phyloP scores from a whole-genome alignment of 2,113 vertebrate species.

The Hepsetus odoe region DNA sequence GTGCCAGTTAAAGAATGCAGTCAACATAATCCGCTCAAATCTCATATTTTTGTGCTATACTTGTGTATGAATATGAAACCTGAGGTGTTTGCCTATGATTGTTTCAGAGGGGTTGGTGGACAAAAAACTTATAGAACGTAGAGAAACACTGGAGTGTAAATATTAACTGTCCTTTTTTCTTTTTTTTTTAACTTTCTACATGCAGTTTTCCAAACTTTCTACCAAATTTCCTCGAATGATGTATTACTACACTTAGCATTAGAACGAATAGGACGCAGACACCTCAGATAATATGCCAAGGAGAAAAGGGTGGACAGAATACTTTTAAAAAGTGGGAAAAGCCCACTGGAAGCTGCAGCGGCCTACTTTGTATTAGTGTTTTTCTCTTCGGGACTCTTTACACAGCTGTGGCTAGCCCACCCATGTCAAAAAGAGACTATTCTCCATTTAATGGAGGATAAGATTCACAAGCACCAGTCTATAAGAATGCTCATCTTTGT shows the following conservation, averaged over 20 bases:
- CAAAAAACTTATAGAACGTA: conserved; percentile 18
- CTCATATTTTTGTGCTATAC: conserved; percentile 43
- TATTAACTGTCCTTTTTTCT: too few species aligned
- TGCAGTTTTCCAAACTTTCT: not conserved
- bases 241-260: not conserved
- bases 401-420: conserved; percentile 47
- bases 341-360: conserved; percentile 38
- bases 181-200: conserved; percentile 25
- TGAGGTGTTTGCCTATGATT: conserved; percentile 66
- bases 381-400: conserved; percentile 37
- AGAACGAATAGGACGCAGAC: conserved; percentile 17
- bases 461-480: conserved; percentile 47
- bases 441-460: conserved; percentile 60
- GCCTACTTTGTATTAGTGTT: conserved; percentile 12
- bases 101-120: conserved; percentile 54
- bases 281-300: conserved; percentile 23
- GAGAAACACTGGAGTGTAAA: conserved; percentile 56
- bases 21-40: conserved; percentile 35
- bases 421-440: conserved; percentile 53
- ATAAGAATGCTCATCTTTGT: conserved; percentile 71
- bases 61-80: conserved; percentile 62
- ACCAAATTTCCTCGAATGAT: conserved; percentile 11
- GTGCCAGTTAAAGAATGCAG: conserved; percentile 55
- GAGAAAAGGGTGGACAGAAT: conserved; percentile 16
- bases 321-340: not conserved